Evolutionary conservation across 92 coral and sea anemone species (phyloP).

Genomic region (Chrysogorgia sp.): DNA sequence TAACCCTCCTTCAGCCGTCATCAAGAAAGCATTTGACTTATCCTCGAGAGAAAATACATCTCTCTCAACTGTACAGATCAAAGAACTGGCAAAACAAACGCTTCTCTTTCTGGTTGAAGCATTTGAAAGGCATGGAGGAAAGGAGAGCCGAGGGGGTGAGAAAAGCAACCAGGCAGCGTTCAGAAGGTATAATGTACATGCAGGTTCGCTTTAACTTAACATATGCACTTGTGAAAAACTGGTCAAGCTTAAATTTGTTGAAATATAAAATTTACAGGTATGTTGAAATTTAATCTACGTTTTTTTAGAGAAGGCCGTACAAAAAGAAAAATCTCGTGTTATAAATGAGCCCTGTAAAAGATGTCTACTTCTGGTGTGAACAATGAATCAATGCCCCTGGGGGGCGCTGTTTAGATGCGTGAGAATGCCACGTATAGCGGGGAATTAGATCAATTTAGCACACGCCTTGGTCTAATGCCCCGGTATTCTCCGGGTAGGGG

Average conservation of each 20-base stretch:
- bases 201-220: background rate
- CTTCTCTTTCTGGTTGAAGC: slow-evolving; percentile 51
- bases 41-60: slow-evolving; percentile 26
- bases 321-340: slow-evolving; percentile 12
- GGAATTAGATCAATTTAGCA: too few species aligned
- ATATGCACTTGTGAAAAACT: background rate
- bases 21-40: slow-evolving; percentile 51
- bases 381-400: too few species aligned
- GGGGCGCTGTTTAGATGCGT: too few species aligned
- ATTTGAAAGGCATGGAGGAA: slow-evolving; percentile 43
- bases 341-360: slow-evolving; percentile 14
- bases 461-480: too few species aligned
- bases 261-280: background rate
- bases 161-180: slow-evolving; percentile 44
- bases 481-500: too few species aligned
- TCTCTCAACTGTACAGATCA: slow-evolving; percentile 37
- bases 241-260: background rate
- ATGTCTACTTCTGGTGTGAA: too few species aligned
- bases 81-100: slow-evolving; percentile 48
- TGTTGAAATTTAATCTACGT: background rate
- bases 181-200: slow-evolving; percentile 22
- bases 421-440: too few species aligned
- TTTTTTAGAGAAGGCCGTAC: slow-evolving; percentile 12
- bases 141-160: slow-evolving; percentile 55
- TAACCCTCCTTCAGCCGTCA: slow-evolving; percentile 45